These are phyloP conservation scores for Leptinotarsa rubiginosa DNA, from an alignment of 2,888 invertebrate species.

Conservation along the genomic window DNA sequence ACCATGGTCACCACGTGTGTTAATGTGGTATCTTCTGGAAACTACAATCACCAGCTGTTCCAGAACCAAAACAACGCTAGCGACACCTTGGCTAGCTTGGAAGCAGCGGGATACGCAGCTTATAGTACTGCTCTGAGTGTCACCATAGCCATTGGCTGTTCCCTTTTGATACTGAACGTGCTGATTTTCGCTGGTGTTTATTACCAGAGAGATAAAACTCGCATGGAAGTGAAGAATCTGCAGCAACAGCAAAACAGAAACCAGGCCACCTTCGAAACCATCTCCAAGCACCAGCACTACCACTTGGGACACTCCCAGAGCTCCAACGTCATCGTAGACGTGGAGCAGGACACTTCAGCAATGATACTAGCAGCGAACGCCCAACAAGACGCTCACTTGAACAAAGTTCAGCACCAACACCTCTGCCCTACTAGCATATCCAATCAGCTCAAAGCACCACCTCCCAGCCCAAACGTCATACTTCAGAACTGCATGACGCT, in stretches of 20 bases:
- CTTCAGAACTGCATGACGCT: slow-evolving; percentile 67
- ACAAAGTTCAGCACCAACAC: slow-evolving; percentile 70
- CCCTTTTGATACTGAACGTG: slow-evolving; percentile 83
- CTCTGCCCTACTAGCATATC: slow-evolving; percentile 67
- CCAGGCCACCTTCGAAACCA: slow-evolving; percentile 76
- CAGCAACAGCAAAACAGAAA: slow-evolving; percentile 83
- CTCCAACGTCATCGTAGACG: slow-evolving; percentile 85
- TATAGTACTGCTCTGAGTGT: slow-evolving; percentile 83
- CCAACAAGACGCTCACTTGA: slow-evolving; percentile 68
- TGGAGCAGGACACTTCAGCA: slow-evolving; percentile 78
- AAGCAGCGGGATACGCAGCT: slow-evolving; percentile 82
- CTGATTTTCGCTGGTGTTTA: slow-evolving; percentile 88
- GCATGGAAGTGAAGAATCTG: slow-evolving; percentile 80
- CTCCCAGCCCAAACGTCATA: slow-evolving; percentile 71
- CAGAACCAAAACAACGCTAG: slow-evolving; percentile 74
- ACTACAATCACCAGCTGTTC: slow-evolving; percentile 69
- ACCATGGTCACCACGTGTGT: slow-evolving; percentile 80
- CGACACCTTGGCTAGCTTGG: slow-evolving; percentile 82
- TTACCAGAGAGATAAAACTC: slow-evolving; percentile 82
- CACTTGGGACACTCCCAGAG: slow-evolving; percentile 81
- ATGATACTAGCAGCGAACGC: slow-evolving; percentile 71
- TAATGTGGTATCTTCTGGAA: slow-evolving; percentile 68
- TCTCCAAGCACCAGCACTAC: slow-evolving; percentile 84
- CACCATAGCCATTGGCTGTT: slow-evolving; percentile 85
- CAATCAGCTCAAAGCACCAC: slow-evolving; percentile 73